Conservation (phyloP, 2,888 invertebrate genomes). For the Catocala fraxini region DNA sequence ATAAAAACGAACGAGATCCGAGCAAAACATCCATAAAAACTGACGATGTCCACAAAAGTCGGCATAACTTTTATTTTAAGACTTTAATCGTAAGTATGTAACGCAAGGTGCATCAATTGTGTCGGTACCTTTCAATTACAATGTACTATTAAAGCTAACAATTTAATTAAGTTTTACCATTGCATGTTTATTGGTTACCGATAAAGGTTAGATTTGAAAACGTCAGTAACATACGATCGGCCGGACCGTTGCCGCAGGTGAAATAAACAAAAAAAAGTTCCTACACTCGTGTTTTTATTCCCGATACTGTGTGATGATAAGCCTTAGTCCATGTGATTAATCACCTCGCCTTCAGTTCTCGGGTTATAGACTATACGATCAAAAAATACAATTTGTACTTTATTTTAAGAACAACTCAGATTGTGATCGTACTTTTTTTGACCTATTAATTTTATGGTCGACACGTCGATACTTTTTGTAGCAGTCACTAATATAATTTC, state of each 20-base stretch:
- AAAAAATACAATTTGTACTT: slow-evolving; percentile 65
- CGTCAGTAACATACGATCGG: slow-evolving; percentile 3
- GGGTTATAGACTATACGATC: slow-evolving; percentile 37
- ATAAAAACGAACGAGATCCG: neutral
- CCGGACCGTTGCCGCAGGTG: slow-evolving; percentile 38
- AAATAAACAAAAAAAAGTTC: slow-evolving; percentile 33
- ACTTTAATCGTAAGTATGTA: neutral
- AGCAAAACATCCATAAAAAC: too few species aligned
- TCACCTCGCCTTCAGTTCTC: slow-evolving; percentile 51
- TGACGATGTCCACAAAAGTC: too few species aligned
- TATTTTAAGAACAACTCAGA: slow-evolving; percentile 50
- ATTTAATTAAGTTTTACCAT: slow-evolving; percentile 5
- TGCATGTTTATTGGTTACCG: slow-evolving; percentile 7
- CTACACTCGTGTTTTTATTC: slow-evolving; percentile 51
- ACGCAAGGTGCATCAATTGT: slow-evolving; percentile 3
- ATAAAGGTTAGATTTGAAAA: slow-evolving; percentile 13
- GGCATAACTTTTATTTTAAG: too few species aligned
- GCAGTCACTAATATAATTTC: slow-evolving; percentile 21
- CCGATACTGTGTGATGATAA: slow-evolving; percentile 62
- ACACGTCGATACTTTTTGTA: slow-evolving; percentile 29
- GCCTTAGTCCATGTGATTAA: slow-evolving; percentile 58
- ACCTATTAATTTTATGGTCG: slow-evolving; percentile 49
- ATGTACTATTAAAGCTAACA: neutral
- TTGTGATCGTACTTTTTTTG: slow-evolving; percentile 45
- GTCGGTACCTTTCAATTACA: neutral